These are phyloP conservation scores for Parnassius glacialis DNA, from an alignment of 2,888 invertebrate species.

Conservation along the genomic window DNA sequence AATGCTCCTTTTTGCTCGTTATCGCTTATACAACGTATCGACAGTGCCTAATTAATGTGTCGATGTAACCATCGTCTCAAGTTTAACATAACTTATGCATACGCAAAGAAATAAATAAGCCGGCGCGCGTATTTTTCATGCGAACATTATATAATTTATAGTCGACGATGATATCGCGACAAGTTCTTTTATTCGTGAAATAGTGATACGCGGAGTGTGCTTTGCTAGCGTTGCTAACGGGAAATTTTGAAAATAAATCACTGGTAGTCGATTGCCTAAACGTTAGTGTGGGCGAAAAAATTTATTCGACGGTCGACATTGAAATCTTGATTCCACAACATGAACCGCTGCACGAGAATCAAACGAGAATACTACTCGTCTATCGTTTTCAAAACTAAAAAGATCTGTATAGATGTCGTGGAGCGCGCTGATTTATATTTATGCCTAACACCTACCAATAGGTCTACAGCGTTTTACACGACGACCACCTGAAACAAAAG, in stretches of 20 bases:
- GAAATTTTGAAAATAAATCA: constrained; percentile 80
- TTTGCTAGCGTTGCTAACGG: constrained; percentile 80
- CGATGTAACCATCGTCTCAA: constrained; percentile 44
- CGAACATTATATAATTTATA: constrained; percentile 75
- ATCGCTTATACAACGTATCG: background rate
- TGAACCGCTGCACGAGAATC: constrained; percentile 45
- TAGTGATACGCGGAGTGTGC: constrained; percentile 79
- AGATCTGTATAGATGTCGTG: constrained; percentile 33
- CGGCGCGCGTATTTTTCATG: constrained; percentile 77
- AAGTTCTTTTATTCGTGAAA: constrained; percentile 81
- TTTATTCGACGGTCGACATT: constrained; percentile 70
- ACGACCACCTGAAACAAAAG: constrained; percentile 80
- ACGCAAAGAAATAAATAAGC: constrained; percentile 74
- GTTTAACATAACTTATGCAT: constrained; percentile 67
- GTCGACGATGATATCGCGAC: constrained; percentile 78
- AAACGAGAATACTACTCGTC: constrained; percentile 28
- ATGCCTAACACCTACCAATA: constrained; percentile 64
- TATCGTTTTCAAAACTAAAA: constrained; percentile 31
- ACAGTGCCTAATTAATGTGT: constrained; percentile 45
- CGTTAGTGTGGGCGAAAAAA: constrained; percentile 77
- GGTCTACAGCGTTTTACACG: constrained; percentile 60
- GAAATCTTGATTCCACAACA: constrained; percentile 73
- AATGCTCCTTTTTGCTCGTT: constrained; percentile 21
- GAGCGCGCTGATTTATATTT: constrained; percentile 51
- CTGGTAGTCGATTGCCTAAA: constrained; percentile 78